These are phyloP conservation scores for Coptodon bakossiorum DNA, from an alignment of 2,113 vertebrate genomes.

Conservation along the genomic window DNA sequence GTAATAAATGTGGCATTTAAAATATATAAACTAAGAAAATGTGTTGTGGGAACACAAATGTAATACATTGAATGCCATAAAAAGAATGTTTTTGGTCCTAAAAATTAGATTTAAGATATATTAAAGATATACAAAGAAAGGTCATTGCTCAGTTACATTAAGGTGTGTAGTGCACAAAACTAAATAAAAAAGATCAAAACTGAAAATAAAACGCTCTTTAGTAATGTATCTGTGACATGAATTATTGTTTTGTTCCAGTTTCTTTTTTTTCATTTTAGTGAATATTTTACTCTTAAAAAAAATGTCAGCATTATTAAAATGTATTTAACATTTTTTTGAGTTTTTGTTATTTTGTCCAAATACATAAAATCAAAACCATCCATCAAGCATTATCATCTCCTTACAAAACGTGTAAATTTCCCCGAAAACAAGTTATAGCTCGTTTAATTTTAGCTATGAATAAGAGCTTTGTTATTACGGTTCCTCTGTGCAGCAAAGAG, in stretches of 20 bases:
- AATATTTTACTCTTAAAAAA: neutral
- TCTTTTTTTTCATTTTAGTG: neutral
- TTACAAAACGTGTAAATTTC: fast-evolving
- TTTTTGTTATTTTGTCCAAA: neutral
- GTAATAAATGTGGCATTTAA: neutral
- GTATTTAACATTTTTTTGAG: neutral
- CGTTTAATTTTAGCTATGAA: neutral
- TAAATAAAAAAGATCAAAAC: neutral
- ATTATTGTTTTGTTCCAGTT: neutral
- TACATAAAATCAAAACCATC: neutral
- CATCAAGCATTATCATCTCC: neutral
- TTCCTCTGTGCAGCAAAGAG: fast-evolving
- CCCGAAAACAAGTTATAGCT: neutral
- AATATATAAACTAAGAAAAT: neutral
- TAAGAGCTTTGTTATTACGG: too few species aligned
- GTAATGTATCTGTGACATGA: too few species aligned
- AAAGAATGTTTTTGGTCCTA: neutral
- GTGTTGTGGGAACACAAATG: neutral
- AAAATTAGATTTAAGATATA: fast-evolving
- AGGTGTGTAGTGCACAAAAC: fast-evolving
- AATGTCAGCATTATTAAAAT: neutral
- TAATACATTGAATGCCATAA: fast-evolving
- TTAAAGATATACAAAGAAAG: fast-evolving
- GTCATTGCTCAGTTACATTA: fast-evolving
- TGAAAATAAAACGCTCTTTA: neutral